Evolutionary conservation across 1,140 invertebrate species (phyloP).

Genomic region (Drosophila bifasciata): DNA sequence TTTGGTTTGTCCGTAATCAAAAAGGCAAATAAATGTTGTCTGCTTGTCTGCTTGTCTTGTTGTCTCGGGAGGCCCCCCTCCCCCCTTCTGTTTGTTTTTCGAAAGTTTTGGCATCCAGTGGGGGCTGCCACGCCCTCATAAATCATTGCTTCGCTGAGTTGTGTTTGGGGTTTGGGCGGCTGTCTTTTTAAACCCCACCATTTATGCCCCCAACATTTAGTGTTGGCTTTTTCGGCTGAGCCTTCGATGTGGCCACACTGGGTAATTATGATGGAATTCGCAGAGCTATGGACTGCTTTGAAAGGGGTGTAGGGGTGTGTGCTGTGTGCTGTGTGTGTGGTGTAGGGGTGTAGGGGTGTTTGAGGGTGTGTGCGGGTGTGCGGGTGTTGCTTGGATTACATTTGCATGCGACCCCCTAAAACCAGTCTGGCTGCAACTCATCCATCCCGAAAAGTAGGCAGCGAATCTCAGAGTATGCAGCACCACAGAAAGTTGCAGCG

Average conservation of each 20-base stretch:
- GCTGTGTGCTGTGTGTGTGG: no score
- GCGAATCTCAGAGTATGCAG: background rate
- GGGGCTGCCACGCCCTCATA: constrained; percentile 66
- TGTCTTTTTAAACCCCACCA: constrained; percentile 14
- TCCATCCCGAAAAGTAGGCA: constrained; percentile 11
- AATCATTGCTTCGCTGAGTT: constrained; percentile 38
- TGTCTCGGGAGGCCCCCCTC: constrained; percentile 14
- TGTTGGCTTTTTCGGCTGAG: constrained; percentile 11
- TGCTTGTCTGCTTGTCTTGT: no score
- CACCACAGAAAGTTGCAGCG: no score
- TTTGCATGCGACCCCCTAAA: no score
- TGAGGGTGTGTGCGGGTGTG: no score
- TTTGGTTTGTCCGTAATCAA: constrained; percentile 49
- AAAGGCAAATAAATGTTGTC: constrained; percentile 74
- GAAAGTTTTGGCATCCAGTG: constrained; percentile 31
- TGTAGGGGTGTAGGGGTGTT: no score
- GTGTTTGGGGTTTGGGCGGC: no score
- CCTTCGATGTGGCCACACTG: constrained; percentile 34
- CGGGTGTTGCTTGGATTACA: no score
- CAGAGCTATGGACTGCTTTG: no score
- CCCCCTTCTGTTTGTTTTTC: constrained; percentile 76
- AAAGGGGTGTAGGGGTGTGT: no score
- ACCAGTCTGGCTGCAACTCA: no score
- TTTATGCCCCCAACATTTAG: constrained; percentile 13
- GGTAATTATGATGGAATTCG: constrained; percentile 71